Evolutionary conservation across 2,113 vertebrate genomes (phyloP), one percentile per base, ranked within the genome.

Genomic region (Astur gentilis): DNA sequence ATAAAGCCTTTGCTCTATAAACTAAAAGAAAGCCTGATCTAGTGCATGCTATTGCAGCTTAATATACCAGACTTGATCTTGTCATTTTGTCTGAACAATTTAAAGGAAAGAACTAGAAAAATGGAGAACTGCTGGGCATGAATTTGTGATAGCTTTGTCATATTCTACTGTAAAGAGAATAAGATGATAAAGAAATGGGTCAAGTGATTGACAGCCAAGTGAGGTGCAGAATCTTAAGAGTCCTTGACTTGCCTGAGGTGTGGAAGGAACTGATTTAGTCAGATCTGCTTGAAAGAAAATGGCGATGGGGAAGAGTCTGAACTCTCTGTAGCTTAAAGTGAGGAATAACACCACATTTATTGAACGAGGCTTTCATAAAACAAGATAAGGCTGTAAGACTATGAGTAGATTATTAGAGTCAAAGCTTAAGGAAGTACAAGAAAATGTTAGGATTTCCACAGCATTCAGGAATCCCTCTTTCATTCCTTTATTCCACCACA

Each of bases 191-290:
- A 93, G 87, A 96, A 96, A 27, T 89, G 92, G 79, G 89, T 86
- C 69, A 75, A 89, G 72, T 87, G 90, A 83, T 60, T 93, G 96
- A 89, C 96, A 87, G 84, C 67, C 71, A 88, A 91, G 75, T 42
- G 77, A 79, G 78, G 81, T 70, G 89, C 83, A 72, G 81, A 76
- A 83, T 91, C 77, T 47, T 47, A 11, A 49, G 54, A 81, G 42
- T 79, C 78, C 50, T 82, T 87, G 77, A 57, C 87, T 90, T 92
- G 89, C 94, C 93, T 75, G 85, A 66, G 89, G 82, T 89, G 57
- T 54, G 47, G 76, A 96, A 96, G 73, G 91, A 94, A 78, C 84
- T 71, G 92, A 82, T 94, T 83, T 54, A 60, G 60, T 92, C 92
- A 82, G 83, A 91, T 72, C 16, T 78, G 49, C 50, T 75, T 90